These are phyloP conservation scores for Ceratoteleas bidentatus DNA, from an alignment of 1,140 invertebrate species.

Conservation along the genomic window DNA sequence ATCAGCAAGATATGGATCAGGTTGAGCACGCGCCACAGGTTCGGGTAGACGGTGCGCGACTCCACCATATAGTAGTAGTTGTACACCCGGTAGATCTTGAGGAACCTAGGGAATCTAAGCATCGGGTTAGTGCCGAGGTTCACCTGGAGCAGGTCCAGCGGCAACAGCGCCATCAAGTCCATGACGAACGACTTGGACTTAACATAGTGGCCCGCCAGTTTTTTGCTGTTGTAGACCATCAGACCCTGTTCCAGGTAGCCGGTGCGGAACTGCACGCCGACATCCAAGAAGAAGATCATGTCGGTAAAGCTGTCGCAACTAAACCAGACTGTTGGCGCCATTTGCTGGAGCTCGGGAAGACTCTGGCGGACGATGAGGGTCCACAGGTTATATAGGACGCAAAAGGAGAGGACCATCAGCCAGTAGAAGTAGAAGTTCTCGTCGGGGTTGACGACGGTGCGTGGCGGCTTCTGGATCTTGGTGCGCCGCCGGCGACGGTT, in stretches of 20 bases:
- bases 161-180: conserved; percentile 91
- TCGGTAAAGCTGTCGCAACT: conserved; percentile 92
- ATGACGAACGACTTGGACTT: conserved; percentile 92
- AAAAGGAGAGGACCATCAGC: conserved; percentile 93
- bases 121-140: conserved; percentile 90
- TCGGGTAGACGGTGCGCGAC: conserved; percentile 96
- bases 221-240: conserved; percentile 95
- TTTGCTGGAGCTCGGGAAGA: conserved; percentile 91
- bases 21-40: conserved; percentile 97
- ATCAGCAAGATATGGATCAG: conserved; percentile 96
- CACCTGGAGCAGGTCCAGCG: conserved; percentile 92
- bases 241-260: conserved; percentile 97
- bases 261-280: conserved; percentile 94
- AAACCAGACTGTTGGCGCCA: conserved; percentile 88
- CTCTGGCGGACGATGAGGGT: conserved; percentile 96
- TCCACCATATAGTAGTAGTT: conserved; percentile 98
- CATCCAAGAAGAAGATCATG: conserved; percentile 92
- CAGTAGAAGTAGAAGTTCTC: conserved; percentile 98
- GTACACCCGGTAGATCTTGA: conserved; percentile 94
- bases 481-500: conserved; percentile 84
- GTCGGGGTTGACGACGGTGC: conserved; percentile 96
- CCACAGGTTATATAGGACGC: conserved; percentile 97
- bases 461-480: conserved; percentile 85
- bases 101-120: conserved; percentile 90
- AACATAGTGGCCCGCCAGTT: conserved; percentile 94